phyloP scores from a whole-genome alignment of 2,888 invertebrate species.

The Ormyrus rosae region DNA sequence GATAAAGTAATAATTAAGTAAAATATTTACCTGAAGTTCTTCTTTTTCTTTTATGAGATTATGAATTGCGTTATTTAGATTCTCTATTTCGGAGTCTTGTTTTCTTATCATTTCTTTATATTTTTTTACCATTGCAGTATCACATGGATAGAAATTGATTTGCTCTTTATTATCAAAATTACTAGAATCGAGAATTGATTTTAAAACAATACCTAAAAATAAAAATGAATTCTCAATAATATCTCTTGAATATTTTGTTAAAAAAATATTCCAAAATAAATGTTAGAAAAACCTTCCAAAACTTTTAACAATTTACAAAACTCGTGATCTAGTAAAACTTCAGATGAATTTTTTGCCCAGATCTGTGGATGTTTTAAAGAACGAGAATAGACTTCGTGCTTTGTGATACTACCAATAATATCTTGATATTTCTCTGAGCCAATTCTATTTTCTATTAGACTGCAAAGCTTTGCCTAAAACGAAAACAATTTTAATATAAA shows the following conservation, averaged over 20 bases:
- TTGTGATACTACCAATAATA: conserved; percentile 89
- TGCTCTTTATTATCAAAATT: conserved; percentile 65
- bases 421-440: conserved; percentile 92
- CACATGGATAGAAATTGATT: conserved; percentile 61
- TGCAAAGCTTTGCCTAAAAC: conserved; percentile 83
- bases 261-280: background rate
- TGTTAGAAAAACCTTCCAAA: conserved; percentile 80
- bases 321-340: conserved; percentile 94
- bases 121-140: conserved; percentile 79
- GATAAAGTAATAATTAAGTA: background rate
- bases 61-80: conserved; percentile 69
- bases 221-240: conserved; percentile 10
- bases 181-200: conserved; percentile 75
- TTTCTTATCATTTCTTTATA: conserved; percentile 94
- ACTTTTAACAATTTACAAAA: conserved; percentile 94
- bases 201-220: conserved; percentile 77
- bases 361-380: conserved; percentile 96
- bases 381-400: conserved; percentile 93
- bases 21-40: conserved; percentile 65
- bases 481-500: background rate
- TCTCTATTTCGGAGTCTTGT: conserved; percentile 86
- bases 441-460: conserved; percentile 91
- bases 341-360: conserved; percentile 84
- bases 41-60: conserved; percentile 66
- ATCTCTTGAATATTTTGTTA: background rate